phyloP scores from a whole-genome alignment of 1,140 invertebrate species.

The Agrilus planipennis region DNA sequence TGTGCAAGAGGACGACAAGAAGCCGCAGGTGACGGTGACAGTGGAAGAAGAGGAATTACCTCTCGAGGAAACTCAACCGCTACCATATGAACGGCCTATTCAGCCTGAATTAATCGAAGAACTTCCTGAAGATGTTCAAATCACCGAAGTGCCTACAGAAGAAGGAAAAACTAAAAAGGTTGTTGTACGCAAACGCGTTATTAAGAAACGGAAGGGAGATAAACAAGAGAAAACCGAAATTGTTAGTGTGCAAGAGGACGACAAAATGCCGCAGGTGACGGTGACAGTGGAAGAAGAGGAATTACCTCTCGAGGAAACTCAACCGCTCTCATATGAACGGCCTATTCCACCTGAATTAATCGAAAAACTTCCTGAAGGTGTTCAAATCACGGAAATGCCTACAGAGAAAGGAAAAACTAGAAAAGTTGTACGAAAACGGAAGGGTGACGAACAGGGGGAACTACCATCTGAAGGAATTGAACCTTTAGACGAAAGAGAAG shows the following conservation, averaged over 20 bases:
- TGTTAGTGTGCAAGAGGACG: conserved; percentile 27
- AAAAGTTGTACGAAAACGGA: conserved; percentile 12
- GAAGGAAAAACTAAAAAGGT: conserved; percentile 25
- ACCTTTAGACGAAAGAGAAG: conserved; percentile 29
- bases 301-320: conserved; percentile 15
- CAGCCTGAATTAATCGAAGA: conserved; percentile 18
- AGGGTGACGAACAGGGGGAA: conserved; percentile 22
- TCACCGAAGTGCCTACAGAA: conserved; percentile 25
- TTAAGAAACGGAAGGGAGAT: conserved; percentile 26
- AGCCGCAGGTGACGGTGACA: conserved; percentile 27
- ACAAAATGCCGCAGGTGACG: conserved; percentile 25
- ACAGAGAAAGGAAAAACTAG: conserved; percentile 10
- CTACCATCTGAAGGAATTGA: conserved; percentile 25
- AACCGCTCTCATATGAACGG: too few relatives aligned
- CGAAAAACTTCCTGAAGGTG: conserved; percentile 30
- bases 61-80: conserved; percentile 8
- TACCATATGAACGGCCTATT: background rate
- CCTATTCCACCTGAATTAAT: background rate
- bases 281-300: conserved; percentile 34
- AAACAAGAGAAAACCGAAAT: conserved; percentile 28
- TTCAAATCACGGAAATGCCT: conserved; percentile 29
- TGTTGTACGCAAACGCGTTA: conserved; percentile 22
- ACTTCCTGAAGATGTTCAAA: conserved; percentile 32
- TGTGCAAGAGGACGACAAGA: conserved; percentile 27
- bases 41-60: conserved; percentile 10